A percentile compares a stretch with the other conserved stretches of the same genome.
These are phyloP conservation scores for Mustelus asterias DNA, from an alignment of 2,113 vertebrate species.

Conservation along the genomic window DNA sequence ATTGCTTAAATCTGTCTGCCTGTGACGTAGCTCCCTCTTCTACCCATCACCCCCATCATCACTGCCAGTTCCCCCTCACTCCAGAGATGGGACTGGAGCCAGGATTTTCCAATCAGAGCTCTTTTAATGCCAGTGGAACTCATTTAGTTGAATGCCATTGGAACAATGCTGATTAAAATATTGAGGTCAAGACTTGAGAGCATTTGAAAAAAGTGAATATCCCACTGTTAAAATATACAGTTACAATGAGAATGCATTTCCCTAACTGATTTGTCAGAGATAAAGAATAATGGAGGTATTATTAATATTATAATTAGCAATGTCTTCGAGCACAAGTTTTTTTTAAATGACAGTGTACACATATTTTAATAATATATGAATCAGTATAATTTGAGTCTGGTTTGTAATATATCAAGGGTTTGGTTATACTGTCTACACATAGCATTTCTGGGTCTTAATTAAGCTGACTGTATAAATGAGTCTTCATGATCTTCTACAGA, in stretches of 20 bases:
- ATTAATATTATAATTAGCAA: slow-evolving; percentile 24
- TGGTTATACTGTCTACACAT: neutral
- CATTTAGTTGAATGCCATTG: neutral
- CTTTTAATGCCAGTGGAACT: neutral
- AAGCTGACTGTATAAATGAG: slow-evolving; percentile 3
- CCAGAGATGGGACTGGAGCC: neutral
- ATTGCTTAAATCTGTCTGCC: neutral
- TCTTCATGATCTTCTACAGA: neutral
- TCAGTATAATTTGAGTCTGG: neutral
- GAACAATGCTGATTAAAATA: neutral
- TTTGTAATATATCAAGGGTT: neutral
- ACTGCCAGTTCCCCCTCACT: too few relatives aligned
- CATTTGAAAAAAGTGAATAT: slow-evolving; percentile 7
- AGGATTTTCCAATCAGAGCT: neutral
- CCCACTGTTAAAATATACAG: neutral
- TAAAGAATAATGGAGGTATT: neutral
- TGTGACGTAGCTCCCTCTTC: neutral
- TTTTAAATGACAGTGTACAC: neutral
- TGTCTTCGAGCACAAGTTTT: neutral
- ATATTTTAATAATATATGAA: slow-evolving; percentile 30
- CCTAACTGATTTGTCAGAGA: neutral
- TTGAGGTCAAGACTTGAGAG: neutral
- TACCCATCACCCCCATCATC: too few relatives aligned
- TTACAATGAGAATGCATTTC: neutral
- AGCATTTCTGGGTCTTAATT: neutral